A percentile compares a stretch with the other conserved stretches of the same genome.
Evolutionary conservation across 2,113 vertebrate genomes (phyloP).

Genomic region (Noctilio leporinus): DNA sequence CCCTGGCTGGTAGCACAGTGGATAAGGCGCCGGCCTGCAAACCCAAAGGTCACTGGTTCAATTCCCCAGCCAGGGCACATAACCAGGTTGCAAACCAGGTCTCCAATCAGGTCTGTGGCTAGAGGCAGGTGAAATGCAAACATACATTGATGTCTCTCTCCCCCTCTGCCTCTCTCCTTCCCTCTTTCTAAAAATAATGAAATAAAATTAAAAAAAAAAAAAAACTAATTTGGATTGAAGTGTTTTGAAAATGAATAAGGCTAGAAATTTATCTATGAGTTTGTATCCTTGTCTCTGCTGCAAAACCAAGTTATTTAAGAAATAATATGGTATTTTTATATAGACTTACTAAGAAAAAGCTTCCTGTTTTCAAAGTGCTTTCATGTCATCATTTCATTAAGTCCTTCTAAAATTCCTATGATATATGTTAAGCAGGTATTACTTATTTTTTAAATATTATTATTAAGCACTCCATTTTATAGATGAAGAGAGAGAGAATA

Average conservation of each 20-base stretch:
- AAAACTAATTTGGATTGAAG: constrained; percentile 11
- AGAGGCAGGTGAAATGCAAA: no score
- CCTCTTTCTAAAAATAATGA: no score
- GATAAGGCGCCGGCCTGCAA: no score
- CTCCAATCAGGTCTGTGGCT: no score
- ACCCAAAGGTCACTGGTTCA: no score
- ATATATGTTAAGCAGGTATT: background rate
- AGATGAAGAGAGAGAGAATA: background rate
- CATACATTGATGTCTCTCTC: no score
- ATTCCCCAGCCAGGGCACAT: no score
- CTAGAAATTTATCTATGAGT: background rate
- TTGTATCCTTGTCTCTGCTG: background rate
- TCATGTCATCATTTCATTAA: background rate
- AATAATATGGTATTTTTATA: background rate
- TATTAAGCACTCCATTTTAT: background rate
- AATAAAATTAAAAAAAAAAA: no score
- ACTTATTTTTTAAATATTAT: constrained; percentile 5
- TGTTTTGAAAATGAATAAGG: background rate
- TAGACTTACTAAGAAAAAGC: background rate
- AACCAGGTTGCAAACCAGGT: no score
- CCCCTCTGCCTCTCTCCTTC: no score
- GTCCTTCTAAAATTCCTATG: background rate
- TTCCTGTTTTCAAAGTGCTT: background rate
- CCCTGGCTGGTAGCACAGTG: no score
- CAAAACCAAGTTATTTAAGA: constrained; percentile 31